Conservation (phyloP, 2,113 vertebrate genomes). For the Mola mola region DNA sequence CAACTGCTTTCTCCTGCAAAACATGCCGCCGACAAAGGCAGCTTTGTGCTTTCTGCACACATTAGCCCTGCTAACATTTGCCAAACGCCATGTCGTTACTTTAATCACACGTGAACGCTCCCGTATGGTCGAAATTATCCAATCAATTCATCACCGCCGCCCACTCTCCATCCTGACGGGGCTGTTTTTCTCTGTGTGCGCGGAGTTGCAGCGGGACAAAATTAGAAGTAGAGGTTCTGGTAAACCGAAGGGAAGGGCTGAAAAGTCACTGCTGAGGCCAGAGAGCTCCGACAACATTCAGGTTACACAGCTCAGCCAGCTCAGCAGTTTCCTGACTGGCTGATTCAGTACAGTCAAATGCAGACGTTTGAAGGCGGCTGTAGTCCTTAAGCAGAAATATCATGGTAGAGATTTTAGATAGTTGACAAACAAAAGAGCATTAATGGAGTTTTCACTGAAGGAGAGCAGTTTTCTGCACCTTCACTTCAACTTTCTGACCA, state of each 20-base stretch:
- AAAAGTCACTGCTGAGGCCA: not conserved
- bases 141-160: constrained; percentile 68
- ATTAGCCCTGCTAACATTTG: constrained; percentile 46
- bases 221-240: constrained; percentile 44
- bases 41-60: constrained; percentile 47
- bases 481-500: too few relatives aligned
- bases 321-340: too few relatives aligned
- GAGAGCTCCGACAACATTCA: too few relatives aligned
- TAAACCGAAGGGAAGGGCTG: constrained; percentile 22
- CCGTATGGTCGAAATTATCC: constrained; percentile 79
- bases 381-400: too few relatives aligned
- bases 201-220: constrained; percentile 15
- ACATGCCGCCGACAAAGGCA: constrained; percentile 53
- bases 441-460: too few relatives aligned
- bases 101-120: constrained; percentile 73
- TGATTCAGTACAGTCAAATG: too few relatives aligned
- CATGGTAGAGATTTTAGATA: too few relatives aligned
- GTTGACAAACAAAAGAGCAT: too few relatives aligned
- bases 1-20: constrained; percentile 20
- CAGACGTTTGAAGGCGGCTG: too few relatives aligned
- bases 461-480: too few relatives aligned
- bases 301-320: too few relatives aligned
- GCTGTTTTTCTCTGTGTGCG: not conserved
- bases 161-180: constrained; percentile 13
- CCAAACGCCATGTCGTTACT: constrained; percentile 61